Evolutionary conservation across 2,888 invertebrate species (phyloP), one percentile per base, ranked within the genome.

Genomic region (Scaptomyza parva): DNA sequence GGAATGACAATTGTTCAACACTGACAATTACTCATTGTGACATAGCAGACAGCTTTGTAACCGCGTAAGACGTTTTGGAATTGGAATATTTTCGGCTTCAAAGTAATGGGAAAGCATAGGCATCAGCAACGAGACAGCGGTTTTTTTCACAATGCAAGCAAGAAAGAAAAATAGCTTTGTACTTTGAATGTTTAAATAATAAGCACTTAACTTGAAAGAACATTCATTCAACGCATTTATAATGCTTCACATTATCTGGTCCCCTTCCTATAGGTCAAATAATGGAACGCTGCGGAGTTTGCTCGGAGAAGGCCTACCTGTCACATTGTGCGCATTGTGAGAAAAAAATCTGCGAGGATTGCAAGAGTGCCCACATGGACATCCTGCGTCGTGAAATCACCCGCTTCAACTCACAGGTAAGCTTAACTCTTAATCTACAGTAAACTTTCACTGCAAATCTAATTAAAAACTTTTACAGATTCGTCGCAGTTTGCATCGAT

Each of bases 281-380:
- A 58, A 97, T 97, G 97, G 97, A 97, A 92, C 93, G 97, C 83
- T 98, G 97, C 92, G 96, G 96, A 89, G 97, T 98, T 45, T 97
- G 98, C 92, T 97, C 97, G 57, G 97, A 98, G 92, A 97, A 98
- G 92, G 95, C 97, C 61, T 97, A 97, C 90, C 95, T 97, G 86
- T 95, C 95, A 60, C 93, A 94, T 48, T 99, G 99, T 92, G 95
- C 96, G 24, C 99, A 99, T 92, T 99, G 99, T 92, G 98, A 99
- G 89, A 98, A 98, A 90, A 97, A 98, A 92, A 96, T 99, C 71
- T 99, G 99, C 92, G 95, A 96, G 79, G 98, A 98, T 90, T 99
- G 99, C 92, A 98, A 98, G 92, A 95, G 96, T 61, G 97, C 98
- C 12, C 99, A 99, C 92, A 96, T 98, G 95, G 98, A 99, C 91